Conservation (phyloP, 2,113 vertebrate species). For the Struthidea cinerea region DNA sequence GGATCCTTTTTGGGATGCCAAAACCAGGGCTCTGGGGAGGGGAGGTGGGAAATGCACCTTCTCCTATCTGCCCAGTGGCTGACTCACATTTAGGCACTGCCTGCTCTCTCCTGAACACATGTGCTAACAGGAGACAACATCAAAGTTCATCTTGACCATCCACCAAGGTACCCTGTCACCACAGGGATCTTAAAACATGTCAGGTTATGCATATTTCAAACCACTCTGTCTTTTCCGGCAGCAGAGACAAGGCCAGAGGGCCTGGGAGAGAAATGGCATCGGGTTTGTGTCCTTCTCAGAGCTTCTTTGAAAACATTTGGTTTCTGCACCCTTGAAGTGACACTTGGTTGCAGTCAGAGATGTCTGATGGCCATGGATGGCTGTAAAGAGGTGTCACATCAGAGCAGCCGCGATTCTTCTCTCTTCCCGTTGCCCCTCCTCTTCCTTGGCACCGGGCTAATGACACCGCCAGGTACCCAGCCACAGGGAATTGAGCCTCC, state of each 20-base stretch:
- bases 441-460: background rate
- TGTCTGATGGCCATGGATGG: background rate
- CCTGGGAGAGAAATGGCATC: background rate
- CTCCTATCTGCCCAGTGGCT: background rate
- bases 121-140: background rate
- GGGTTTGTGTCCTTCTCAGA: background rate
- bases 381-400: background rate
- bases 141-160: background rate
- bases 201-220: background rate
- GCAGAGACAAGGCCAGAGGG: background rate
- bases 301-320: background rate
- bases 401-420: background rate
- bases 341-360: background rate
- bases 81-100: background rate
- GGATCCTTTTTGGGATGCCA: background rate
- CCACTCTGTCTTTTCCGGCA: background rate
- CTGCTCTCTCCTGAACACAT: background rate
- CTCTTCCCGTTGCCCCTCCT: background rate
- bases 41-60: background rate
- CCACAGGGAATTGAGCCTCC: background rate
- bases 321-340: background rate
- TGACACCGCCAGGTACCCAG: background rate
- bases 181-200: background rate
- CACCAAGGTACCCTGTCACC: background rate
- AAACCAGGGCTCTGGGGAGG: background rate